These are phyloP conservation scores for Oceanodroma tethys DNA, from an alignment of 2,113 vertebrate species.

Conservation along the genomic window DNA sequence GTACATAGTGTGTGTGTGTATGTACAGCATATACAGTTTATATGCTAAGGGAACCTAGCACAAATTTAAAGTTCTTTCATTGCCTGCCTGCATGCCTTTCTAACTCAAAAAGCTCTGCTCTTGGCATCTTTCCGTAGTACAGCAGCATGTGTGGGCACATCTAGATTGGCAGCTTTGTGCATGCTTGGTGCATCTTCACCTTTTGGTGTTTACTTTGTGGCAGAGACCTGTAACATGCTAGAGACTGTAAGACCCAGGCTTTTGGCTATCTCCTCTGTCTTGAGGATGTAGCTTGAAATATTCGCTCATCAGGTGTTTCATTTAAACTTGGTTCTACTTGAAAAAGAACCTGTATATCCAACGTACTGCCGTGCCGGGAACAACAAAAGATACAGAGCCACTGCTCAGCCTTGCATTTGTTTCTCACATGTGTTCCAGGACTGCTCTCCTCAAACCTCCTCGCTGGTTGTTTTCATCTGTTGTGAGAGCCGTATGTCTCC, in stretches of 20 bases:
- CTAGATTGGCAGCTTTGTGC: not conserved
- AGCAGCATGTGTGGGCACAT: slow-evolving; percentile 12
- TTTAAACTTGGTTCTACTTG: slow-evolving; percentile 27
- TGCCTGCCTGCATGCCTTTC: not conserved
- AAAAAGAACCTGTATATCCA: not conserved
- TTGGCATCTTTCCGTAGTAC: not conserved
- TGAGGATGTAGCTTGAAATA: not conserved
- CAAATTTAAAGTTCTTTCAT: not conserved
- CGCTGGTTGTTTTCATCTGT: slow-evolving; percentile 18
- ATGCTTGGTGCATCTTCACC: not conserved
- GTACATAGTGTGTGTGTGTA: not conserved
- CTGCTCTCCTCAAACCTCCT: slow-evolving; percentile 21
- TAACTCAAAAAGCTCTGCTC: not conserved
- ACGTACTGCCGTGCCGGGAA: not conserved
- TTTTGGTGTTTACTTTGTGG: not conserved
- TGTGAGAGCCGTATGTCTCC: not conserved
- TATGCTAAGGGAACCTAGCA: not conserved
- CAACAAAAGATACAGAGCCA: slow-evolving; percentile 3
- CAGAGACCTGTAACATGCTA: not conserved
- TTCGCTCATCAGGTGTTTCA: not conserved
- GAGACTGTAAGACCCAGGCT: not conserved
- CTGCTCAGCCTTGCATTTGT: slow-evolving; percentile 15
- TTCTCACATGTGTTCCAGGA: slow-evolving; percentile 17
- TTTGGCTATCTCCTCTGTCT: not conserved
- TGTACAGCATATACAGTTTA: not conserved